A percentile compares a stretch with the other conserved stretches of the same genome.
These are phyloP conservation scores for Fissipunctia ypsillon DNA, from an alignment of 2,888 invertebrate species.

Conservation along the genomic window DNA sequence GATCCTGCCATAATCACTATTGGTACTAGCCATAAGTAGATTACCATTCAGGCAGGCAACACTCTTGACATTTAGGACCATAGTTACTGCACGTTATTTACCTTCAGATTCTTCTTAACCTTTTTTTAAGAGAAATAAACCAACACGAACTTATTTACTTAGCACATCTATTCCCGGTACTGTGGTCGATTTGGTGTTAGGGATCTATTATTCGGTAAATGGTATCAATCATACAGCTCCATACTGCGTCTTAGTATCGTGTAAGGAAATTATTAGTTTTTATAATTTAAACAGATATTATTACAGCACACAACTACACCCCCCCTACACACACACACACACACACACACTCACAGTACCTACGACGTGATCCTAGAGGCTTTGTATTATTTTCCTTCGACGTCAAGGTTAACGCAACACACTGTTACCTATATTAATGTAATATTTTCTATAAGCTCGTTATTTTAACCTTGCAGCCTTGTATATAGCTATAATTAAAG, in stretches of 20 bases:
- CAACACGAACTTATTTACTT: not conserved
- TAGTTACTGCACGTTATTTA: not conserved
- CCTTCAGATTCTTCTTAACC: not conserved
- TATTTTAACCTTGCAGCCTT: conserved; percentile 50
- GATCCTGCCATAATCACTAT: not conserved
- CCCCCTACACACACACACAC: no score
- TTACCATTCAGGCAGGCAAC: not conserved
- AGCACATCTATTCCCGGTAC: not conserved
- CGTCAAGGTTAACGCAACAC: conserved; percentile 8
- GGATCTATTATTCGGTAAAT: not conserved
- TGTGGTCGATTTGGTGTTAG: not conserved
- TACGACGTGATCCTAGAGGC: not conserved
- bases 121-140: not conserved
- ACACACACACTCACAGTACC: no score
- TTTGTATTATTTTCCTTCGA: conserved; percentile 30
- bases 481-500: conserved; percentile 62
- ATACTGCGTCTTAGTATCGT: not conserved
- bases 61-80: not conserved
- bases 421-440: conserved; percentile 13
- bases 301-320: no score
- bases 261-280: conserved; percentile 3
- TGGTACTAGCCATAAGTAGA: not conserved
- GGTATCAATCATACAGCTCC: not conserved
- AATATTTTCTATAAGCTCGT: conserved; percentile 23
- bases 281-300: not conserved